These are phyloP conservation scores for Empidonax traillii DNA, from an alignment of 2,113 vertebrate species.

Conservation along the genomic window DNA sequence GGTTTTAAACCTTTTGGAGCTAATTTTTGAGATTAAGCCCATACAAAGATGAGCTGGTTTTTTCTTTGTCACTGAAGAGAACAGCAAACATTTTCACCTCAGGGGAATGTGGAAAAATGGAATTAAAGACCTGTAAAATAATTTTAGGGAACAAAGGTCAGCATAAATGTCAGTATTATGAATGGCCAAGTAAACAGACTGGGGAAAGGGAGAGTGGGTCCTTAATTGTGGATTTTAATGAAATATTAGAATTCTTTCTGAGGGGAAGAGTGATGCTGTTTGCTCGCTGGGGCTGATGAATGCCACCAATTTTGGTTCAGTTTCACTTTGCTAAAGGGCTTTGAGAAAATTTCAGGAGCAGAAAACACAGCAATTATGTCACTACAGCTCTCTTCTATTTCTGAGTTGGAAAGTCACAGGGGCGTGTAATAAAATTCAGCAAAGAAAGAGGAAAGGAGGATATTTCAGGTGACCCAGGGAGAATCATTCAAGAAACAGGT, in stretches of 20 bases:
- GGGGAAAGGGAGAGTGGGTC: background rate
- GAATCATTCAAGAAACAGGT: background rate
- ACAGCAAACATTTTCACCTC: background rate
- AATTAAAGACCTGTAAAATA: background rate
- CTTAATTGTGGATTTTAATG: background rate
- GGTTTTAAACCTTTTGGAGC: background rate
- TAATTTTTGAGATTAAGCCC: background rate
- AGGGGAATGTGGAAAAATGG: background rate
- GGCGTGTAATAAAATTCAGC: background rate
- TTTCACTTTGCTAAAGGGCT: conserved; percentile 30
- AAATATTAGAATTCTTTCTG: background rate
- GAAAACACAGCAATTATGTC: background rate
- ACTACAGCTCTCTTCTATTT: background rate
- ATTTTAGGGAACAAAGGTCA: background rate
- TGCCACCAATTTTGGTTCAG: background rate
- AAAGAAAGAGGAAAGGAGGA: background rate
- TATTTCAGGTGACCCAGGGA: background rate
- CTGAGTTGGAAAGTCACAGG: background rate
- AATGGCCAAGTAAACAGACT: background rate
- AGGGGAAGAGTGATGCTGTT: background rate
- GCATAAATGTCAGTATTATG: background rate
- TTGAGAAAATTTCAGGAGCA: conserved; percentile 8
- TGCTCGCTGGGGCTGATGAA: background rate
- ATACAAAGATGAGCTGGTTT: background rate
- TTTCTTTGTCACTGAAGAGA: background rate